Evolutionary conservation across 2,888 invertebrate genomes (phyloP).

Genomic region (Dicyrtomina minuta): DNA sequence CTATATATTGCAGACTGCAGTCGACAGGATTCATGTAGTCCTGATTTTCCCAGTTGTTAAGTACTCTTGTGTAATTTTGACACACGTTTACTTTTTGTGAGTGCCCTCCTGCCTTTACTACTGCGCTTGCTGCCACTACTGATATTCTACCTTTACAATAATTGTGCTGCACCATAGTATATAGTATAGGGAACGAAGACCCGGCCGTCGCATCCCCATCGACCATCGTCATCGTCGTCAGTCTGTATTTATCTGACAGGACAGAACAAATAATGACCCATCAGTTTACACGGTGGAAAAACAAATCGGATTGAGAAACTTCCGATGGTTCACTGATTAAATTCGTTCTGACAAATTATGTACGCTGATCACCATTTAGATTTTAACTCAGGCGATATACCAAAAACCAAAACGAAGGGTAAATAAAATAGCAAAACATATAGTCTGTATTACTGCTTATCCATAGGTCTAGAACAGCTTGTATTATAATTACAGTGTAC

Average conservation of each 20-base stretch:
- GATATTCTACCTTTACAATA: too few species aligned
- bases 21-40: too few species aligned
- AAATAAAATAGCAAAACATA: background rate
- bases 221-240: too few species aligned
- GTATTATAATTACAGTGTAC: background rate
- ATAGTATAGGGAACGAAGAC: background rate
- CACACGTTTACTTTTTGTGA: too few species aligned
- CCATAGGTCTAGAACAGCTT: background rate
- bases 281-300: constrained; percentile 36
- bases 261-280: constrained; percentile 38
- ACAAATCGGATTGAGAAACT: constrained; percentile 44
- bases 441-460: background rate
- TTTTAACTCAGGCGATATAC: constrained; percentile 28
- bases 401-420: background rate
- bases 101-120: too few species aligned
- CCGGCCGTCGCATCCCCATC: background rate
- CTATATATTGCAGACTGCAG: too few species aligned
- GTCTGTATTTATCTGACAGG: constrained; percentile 10
- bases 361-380: constrained; percentile 51
- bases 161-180: too few species aligned
- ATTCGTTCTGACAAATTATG: constrained; percentile 54
- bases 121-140: too few species aligned
- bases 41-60: too few species aligned
- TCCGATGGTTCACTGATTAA: constrained; percentile 53
- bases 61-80: too few species aligned